Evolutionary conservation across 2,113 vertebrate genomes (phyloP).

Genomic region (Tringa solitaria): DNA sequence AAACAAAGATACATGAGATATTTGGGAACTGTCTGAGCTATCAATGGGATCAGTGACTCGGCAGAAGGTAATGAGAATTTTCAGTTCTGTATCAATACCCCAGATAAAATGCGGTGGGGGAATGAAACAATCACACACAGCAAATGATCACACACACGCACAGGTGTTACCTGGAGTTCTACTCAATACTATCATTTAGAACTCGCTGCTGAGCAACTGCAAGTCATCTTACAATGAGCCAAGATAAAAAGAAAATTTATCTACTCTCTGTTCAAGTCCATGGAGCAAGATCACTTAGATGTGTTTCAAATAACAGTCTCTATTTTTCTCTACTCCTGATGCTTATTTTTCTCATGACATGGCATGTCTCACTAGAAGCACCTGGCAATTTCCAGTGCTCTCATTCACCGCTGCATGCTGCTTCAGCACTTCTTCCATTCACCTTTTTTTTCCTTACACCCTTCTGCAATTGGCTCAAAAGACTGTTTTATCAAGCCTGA

Average conservation of each 20-base stretch:
- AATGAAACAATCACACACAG: not conserved
- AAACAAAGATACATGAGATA: not conserved
- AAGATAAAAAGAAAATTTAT: not conserved
- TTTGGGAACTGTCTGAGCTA: not conserved
- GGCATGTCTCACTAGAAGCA: not conserved
- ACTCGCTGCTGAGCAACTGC: not conserved
- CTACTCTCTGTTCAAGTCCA: not conserved
- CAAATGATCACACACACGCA: not conserved
- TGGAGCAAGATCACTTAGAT: not conserved
- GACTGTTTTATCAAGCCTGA: not conserved
- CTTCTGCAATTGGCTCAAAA: not conserved
- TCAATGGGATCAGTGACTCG: not conserved
- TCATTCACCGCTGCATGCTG: not conserved
- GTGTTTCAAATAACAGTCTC: not conserved
- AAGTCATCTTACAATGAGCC: not conserved
- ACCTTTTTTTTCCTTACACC: not conserved
- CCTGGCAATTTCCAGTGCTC: not conserved
- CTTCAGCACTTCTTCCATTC: not conserved
- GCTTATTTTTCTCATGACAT: not conserved
- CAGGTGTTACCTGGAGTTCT: not conserved
- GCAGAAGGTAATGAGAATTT: not conserved
- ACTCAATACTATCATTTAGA: not conserved
- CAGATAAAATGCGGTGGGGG: not conserved
- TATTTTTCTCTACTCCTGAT: not conserved
- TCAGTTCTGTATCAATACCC: not conserved